Base-by-base conservation (phyloP, 2,888 invertebrate species). In the Tenthredo notha region DNA sequence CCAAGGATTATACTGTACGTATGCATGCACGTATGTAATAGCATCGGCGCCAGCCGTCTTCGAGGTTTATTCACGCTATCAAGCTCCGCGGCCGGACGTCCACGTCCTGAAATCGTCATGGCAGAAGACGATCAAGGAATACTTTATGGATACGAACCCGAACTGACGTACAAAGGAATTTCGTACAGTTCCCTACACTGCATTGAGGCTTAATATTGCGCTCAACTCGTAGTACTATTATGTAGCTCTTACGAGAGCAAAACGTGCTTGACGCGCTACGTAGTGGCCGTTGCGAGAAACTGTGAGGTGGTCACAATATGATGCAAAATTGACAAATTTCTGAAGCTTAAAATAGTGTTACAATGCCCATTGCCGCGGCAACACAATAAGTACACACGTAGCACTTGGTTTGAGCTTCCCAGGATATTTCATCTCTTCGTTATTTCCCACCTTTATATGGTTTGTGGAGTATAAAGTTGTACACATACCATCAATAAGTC, bases 41-140 rank as follows among this genome's bases (percentile, higher is more conserved):
- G n/a, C 37, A 21, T 74, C 25, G 72, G 43, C 72, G 72, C 43
- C 43, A 37, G 72, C 2, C 37, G 43, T 18, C 72, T 43, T 43
- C 9, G n/a, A 43, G 43, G 15, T 74, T 74, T 74, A 43, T 74
- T 43, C 72, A 21, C 40, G 72, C 72, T 74, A 43, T 74, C 43
- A 43, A 43, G 40, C 21, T 21, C 12, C 12, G 72, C 43, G 43
- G 40, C 72, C 72, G 72, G 72, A 74, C 43, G 43, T 67, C 67
- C 21, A 18, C 61, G 61, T 70, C 70, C 29, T 70, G 72, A 43
- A 43, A 43, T 15, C 21, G 12, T 40, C n/a, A 43, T 7, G 40
- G 25, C 72, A 67, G 67, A 18, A 67, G 15, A 33, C 67, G 67
- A 33, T 18, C 33, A 40, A 74, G 21, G 72, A 43, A 74, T 43